Base-by-base conservation (phyloP, 2,888 invertebrate genomes). In the Eurytoma californica region DNA sequence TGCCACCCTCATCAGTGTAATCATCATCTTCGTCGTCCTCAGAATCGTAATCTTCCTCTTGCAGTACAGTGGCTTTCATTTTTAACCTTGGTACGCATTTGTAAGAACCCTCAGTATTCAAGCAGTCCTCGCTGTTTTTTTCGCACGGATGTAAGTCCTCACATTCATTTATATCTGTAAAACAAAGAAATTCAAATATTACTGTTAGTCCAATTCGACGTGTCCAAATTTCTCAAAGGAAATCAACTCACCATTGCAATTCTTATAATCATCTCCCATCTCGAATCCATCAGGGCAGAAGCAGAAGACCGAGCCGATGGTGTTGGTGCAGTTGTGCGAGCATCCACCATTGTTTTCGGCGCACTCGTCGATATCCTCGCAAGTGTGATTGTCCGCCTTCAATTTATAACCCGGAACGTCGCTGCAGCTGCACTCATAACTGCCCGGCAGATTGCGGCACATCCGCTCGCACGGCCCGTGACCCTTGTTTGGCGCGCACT, bases 381-480 rank as follows among this genome's bases (percentile, higher is more conserved):
- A 94, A 53, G 92, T 91, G 86, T 92, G 92, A 85, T 91, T 91
- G 90, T 94, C 93, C 39, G 87, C 82, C 12, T 91, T 90, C 83
- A 94, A 90, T 84, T 90, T 90, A 77, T 93, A 93, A 77, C 94
- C 94, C n/a, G 92, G 91, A 58, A 93, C 89, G 82, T 91, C 90
- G 76, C 90, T 90, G 85, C 94, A 94, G 77, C 91, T 91, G 86
- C 94, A 94, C 82, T 88, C 88, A 88, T 93, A 94, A 81, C 92
- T 91, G 57, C 94, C 93, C 84, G 91, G 90, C 57, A 91, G 91
- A 87, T 94, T 94, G 81, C 88, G 87, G 86, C 94, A 94, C 60
- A 90, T 91, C 84, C 93, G 93, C 87, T 94, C 93, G 86, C 94
- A 94, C 16, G 93, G 93, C 9, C 93, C 94, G 84, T 91, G 92